Evolutionary conservation across 2,888 invertebrate genomes (phyloP), one percentile per base, ranked within the genome.

Genomic region (Rhorus exstirpatorius): DNA sequence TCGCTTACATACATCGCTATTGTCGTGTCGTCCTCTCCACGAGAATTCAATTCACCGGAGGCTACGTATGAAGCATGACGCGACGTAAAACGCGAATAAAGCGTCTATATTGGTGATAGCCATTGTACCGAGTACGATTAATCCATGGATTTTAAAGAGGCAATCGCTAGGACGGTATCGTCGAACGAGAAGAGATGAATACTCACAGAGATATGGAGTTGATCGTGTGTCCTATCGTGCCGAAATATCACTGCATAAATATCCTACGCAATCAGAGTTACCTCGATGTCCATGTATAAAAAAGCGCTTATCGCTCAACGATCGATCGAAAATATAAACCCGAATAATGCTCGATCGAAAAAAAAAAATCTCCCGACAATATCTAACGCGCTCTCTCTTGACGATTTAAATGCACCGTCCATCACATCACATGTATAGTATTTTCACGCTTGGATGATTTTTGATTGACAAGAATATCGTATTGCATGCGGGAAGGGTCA

Each of bases 121-220:
- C 35, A 72, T 49, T 26, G 49, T 19, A 10, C n/a, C 53, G 24
- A 71, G 53, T 38, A 35, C 71, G 72, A 72, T 51, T 60, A 31
- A 65, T 65, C 71, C 38, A 0, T 24, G 35, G 17, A 63, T 71
- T 72, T 60, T 38, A 17, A 53, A 67, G n/a, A 7, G 67, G 14
- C 19, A 21, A 51, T 31, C 10, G 35, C 14, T 1, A 14, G 12
- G 19, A 38, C 60, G 1, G 19, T 55, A 55, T 55, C 55, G 14
- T 31, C 26, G 55, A 55, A 55, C 44, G 14, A 44, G 21, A 44
- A n/a, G 12, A 44, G 24, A 41, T 14, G 24, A 12, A 31, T 26
- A 14, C 26, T 6, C 26, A n/a, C 55, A 38, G 19, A 38, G 17
- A 26, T 31, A 41, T 38, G 60, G 17, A 31, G 8, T 19, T 60